phyloP scores from a whole-genome alignment of 2,113 vertebrate species.

The Pavo muticus region DNA sequence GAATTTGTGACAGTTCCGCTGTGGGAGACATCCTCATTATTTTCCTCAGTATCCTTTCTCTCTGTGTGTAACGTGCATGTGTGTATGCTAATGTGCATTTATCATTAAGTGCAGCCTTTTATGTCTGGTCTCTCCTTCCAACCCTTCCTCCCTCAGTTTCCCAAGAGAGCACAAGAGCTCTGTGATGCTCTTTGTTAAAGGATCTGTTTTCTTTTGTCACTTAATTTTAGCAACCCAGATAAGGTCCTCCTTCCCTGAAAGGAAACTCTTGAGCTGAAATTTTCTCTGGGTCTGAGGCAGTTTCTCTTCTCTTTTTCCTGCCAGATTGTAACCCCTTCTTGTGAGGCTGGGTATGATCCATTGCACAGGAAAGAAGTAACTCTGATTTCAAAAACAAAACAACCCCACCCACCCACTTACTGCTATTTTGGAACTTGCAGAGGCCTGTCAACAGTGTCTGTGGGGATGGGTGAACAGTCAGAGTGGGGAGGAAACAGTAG shows the following conservation, averaged over 20 bases:
- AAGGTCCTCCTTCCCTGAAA: neutral
- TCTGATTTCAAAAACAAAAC: neutral
- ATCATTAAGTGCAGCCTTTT: neutral
- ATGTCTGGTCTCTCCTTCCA: neutral
- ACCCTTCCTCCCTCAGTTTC: neutral
- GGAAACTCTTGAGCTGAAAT: neutral
- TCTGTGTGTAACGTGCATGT: neutral
- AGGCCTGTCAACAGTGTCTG: neutral
- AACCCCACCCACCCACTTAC: neutral
- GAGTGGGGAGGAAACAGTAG: neutral
- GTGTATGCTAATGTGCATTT: neutral
- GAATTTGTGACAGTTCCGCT: neutral
- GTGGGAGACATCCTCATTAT: neutral
- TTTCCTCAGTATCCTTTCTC: neutral
- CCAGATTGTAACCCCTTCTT: slow-evolving; percentile 11
- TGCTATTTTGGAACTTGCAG: neutral
- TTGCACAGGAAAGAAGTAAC: neutral
- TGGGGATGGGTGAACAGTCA: neutral
- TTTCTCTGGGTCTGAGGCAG: neutral
- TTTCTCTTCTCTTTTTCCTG: slow-evolving; percentile 30
- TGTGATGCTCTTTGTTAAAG: neutral
- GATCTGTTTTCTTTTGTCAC: neutral
- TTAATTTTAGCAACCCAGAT: neutral
- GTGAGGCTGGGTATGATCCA: neutral
- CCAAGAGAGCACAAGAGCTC: neutral